A percentile compares a stretch with the other conserved stretches of the same genome.
Conservation (phyloP, 2,797 vertebrate species). For the Phyllotis vaccarum region DNA sequence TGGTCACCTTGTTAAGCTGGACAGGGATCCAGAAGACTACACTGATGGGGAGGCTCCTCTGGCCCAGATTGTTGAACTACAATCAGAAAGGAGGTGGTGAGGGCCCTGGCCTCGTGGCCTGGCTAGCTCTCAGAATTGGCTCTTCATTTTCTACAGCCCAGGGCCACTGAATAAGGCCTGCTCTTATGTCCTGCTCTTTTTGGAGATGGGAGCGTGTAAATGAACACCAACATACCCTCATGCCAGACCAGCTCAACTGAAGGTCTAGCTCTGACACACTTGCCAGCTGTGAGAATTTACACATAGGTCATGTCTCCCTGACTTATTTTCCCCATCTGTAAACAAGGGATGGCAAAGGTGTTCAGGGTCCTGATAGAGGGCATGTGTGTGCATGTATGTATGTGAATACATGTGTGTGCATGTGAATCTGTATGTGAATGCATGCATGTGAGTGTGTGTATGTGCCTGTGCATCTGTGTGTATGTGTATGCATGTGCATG, state of each 20-base stretch:
- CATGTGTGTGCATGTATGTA: accelerated
- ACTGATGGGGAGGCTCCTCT: conserved; percentile 84
- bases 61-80: conserved; percentile 89
- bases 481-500: neutral
- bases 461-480: neutral
- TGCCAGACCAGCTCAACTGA: neutral
- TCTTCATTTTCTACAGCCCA: neutral
- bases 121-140: neutral
- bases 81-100: neutral
- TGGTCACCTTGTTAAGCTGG: conserved; percentile 76
- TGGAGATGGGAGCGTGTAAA: neutral
- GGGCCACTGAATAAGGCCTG: neutral
- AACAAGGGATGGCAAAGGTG: neutral
- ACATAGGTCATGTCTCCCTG: neutral
- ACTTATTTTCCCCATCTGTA: neutral
- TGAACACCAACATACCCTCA: neutral
- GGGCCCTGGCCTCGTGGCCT: neutral
- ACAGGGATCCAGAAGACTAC: conserved; percentile 90
- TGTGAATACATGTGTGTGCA: too few species aligned
- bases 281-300: neutral
- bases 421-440: neutral
- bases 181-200: neutral
- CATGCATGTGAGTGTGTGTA: too few species aligned
- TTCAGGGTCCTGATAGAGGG: neutral
- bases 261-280: neutral